Evolutionary conservation across 2,113 vertebrate genomes (phyloP).

Genomic region (Silurus meridionalis): DNA sequence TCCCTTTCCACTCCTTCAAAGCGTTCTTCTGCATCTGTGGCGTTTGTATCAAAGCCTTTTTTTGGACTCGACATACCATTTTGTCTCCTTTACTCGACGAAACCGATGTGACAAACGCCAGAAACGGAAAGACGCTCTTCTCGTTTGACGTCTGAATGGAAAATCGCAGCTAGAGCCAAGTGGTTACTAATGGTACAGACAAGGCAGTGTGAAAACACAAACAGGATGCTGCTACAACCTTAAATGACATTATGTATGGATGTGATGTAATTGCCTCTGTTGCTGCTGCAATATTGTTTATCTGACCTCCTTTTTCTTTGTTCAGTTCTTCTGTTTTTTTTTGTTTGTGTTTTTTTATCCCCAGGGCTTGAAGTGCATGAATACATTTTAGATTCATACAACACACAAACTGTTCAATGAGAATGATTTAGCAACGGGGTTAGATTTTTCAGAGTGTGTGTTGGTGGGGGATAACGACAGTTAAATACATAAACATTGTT

Average conservation of each 20-base stretch:
- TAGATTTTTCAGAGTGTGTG: background rate
- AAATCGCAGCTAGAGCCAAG: conserved; percentile 50
- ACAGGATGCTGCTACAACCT: conserved; percentile 53
- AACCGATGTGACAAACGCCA: conserved; percentile 46
- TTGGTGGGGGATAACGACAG: background rate
- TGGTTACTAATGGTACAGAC: conserved; percentile 30
- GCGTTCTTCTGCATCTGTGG: conserved; percentile 38
- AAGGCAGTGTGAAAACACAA: conserved; percentile 42
- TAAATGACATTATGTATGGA: conserved; percentile 55
- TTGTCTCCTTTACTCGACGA: conserved; percentile 38
- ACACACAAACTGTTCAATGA: conserved; percentile 27
- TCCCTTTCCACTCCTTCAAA: conserved; percentile 22
- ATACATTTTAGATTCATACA: conserved; percentile 28
- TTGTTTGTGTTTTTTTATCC: background rate
- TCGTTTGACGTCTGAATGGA: conserved; percentile 52
- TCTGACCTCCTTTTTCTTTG: conserved; percentile 49
- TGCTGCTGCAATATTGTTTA: conserved; percentile 49
- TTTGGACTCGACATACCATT: conserved; percentile 39
- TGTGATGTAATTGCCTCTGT: conserved; percentile 54
- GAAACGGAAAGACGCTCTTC: conserved; percentile 38
- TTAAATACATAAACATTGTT: background rate
- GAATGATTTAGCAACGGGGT: background rate
- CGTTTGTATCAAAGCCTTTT: conserved; percentile 38
- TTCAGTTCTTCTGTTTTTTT: conserved; percentile 27
- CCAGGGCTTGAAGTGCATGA: conserved; percentile 22